Conservation (phyloP, 2,888 invertebrate species). For the Macaria liturata region DNA sequence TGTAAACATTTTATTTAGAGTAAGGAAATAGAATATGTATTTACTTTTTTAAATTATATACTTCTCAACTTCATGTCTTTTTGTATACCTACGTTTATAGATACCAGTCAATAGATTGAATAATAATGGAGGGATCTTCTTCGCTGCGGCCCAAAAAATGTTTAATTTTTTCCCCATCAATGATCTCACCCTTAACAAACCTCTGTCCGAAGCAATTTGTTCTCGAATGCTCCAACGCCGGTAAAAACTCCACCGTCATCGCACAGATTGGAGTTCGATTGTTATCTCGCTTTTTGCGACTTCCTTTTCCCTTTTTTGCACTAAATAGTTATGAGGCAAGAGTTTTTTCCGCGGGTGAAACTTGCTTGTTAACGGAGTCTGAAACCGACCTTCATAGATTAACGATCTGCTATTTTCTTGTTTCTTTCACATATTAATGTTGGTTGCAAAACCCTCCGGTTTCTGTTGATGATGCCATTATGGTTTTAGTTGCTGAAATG, state of each 20-base stretch:
- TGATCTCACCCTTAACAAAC: slow-evolving; percentile 3
- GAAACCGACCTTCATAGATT: slow-evolving; percentile 56
- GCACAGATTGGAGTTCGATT: slow-evolving; percentile 37
- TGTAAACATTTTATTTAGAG: too few species aligned
- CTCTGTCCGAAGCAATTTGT: slow-evolving; percentile 16
- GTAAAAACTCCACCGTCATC: slow-evolving; percentile 21
- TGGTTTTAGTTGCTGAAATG: slow-evolving; percentile 7
- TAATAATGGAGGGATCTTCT: too few species aligned
- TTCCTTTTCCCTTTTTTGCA: slow-evolving; percentile 38
- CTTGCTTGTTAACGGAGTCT: slow-evolving; percentile 29
- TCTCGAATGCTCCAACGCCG: slow-evolving; percentile 7
- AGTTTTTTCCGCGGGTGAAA: slow-evolving; percentile 49
- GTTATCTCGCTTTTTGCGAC: slow-evolving; percentile 32
- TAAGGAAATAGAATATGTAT: too few species aligned
- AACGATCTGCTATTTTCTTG: slow-evolving; percentile 42
- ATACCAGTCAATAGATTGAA: too few species aligned
- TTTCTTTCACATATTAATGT: slow-evolving; percentile 24
- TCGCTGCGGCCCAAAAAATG: too few species aligned
- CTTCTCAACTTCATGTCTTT: too few species aligned
- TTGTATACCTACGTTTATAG: too few species aligned
- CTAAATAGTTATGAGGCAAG: slow-evolving; percentile 18
- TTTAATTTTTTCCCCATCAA: too few species aligned
- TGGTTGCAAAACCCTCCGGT: slow-evolving; percentile 37
- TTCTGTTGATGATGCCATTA: slow-evolving; percentile 23
- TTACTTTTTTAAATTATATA: too few species aligned